Evolutionary conservation across 2,797 vertebrate genomes (phyloP).

Genomic region (Gadopsis bispinosus): DNA sequence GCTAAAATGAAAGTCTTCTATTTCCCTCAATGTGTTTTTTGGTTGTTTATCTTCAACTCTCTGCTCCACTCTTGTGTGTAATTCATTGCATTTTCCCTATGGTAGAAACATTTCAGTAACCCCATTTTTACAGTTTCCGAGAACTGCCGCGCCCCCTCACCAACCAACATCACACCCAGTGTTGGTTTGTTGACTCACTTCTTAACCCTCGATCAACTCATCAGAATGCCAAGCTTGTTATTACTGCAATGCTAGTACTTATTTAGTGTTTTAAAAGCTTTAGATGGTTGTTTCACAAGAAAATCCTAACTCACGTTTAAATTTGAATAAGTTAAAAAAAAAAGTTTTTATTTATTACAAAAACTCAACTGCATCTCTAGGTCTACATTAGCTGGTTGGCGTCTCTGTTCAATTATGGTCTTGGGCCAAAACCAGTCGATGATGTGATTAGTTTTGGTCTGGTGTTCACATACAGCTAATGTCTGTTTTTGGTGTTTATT

Average conservation of each 20-base stretch:
- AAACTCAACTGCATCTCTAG: neutral
- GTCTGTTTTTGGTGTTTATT: neutral
- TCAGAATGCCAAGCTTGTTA: neutral
- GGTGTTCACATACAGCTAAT: neutral
- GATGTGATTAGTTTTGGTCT: neutral
- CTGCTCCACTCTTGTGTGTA: neutral
- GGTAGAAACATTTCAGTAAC: conserved; percentile 7
- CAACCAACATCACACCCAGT: conserved; percentile 3
- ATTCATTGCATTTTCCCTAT: conserved; percentile 10
- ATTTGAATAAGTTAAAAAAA: too few relatives aligned
- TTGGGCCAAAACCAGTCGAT: neutral
- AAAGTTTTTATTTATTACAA: too few relatives aligned
- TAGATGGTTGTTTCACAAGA: neutral
- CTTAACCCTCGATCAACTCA: neutral
- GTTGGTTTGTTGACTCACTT: conserved; percentile 53
- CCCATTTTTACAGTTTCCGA: neutral
- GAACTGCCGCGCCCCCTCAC: neutral
- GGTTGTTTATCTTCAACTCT: conserved; percentile 5
- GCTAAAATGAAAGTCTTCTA: neutral
- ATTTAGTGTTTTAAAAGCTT: neutral
- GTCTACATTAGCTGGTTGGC: neutral
- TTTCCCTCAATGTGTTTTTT: neutral
- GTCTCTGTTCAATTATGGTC: neutral
- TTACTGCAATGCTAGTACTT: neutral
- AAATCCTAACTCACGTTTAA: neutral